Base-by-base conservation (phyloP, 2,797 vertebrate genomes). In the Pteropus rufus region DNA sequence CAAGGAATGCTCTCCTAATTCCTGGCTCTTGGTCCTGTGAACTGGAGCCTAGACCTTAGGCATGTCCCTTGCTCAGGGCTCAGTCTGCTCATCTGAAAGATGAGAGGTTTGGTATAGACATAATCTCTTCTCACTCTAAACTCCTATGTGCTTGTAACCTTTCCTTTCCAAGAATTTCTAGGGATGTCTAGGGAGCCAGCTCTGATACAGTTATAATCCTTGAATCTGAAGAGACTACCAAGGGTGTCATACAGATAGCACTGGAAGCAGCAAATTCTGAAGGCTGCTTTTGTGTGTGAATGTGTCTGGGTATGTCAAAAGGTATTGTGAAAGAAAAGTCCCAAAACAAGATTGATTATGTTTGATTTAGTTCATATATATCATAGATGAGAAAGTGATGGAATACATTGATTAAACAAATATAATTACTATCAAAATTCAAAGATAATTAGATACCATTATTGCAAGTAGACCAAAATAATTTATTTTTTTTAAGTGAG, bases 351-450 rank as follows among this genome's bases (percentile, higher is more conserved):
- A 65, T 72, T 73, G 94, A 80, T 49, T 77, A 0, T 77, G 60
- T 87, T 93, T 60, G 5, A 70, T 52, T 39, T 89, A 93, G 79
- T 91, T 58, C 5, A 67, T 44, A 21, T 4, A 39, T 84, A 62
- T 72, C 58, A 70, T 44, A 73, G 31, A 54, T 52, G 29, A 94
- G 21, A 88, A 89, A 92, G 14, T 49, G 76, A 39, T 72, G n/a
- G 23, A 39, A 44, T 81, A 6, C 29, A 92, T 11, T 72, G 70
- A 70, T 95, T 87, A 70, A 64, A 93, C 65, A 69, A 73, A 89
- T 91, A 76, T 39, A 72, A 94, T 88, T 89, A 87, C 69, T 79
- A 39, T 65, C 31, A 73, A 65, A 88, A 81, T 85, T 84, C 8
- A 89, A 91, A 81, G n/a, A 65, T 60, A 9, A 86, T 65, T 87